phyloP scores from a whole-genome alignment of 2,113 vertebrate species.

The Bolborhynchus lineola region DNA sequence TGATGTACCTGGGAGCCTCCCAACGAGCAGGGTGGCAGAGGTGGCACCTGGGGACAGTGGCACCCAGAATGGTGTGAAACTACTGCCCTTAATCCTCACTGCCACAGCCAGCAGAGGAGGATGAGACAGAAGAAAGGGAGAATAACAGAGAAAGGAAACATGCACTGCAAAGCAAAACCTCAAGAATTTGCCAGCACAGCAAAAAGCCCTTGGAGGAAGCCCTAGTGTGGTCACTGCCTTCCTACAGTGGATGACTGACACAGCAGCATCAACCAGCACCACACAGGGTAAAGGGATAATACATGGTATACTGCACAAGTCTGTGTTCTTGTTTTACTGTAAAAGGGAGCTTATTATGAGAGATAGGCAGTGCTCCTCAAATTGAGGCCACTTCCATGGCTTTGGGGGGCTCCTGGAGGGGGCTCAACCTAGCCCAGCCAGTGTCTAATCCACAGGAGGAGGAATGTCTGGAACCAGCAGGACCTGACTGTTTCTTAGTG shows the following conservation, averaged over 20 bases:
- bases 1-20: background rate
- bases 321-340: rapidly evolving
- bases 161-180: background rate
- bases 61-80: rapidly evolving
- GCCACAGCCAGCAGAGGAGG: too few relatives aligned
- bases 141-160: background rate
- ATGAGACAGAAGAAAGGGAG: background rate
- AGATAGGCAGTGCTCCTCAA: background rate
- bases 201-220: background rate
- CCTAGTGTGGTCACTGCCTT: background rate
- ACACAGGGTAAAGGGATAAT: background rate
- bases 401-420: background rate
- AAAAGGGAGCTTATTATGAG: background rate
- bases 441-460: background rate
- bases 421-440: background rate
- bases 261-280: background rate
- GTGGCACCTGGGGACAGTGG: background rate
- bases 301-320: rapidly evolving
- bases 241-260: background rate
- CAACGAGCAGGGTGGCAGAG: background rate
- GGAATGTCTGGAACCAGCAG: background rate
- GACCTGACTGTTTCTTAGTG: background rate
- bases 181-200: background rate
- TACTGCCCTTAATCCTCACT: background rate
- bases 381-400: background rate